Evolutionary conservation across 2,888 invertebrate genomes (phyloP).

Genomic region (Catocala nupta): DNA sequence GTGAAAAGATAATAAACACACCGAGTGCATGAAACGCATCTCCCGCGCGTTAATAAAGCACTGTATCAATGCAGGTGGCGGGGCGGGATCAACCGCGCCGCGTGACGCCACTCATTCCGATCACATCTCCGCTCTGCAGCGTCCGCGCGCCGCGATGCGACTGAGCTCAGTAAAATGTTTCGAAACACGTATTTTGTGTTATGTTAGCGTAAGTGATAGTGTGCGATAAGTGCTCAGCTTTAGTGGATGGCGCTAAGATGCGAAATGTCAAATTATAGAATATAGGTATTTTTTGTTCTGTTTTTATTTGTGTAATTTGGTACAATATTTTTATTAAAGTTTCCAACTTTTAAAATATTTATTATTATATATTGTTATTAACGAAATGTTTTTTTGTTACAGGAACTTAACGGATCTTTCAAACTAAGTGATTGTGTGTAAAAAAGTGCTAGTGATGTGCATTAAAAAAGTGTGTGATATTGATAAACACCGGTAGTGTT

Average conservation of each 20-base stretch:
- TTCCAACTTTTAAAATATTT: neutral
- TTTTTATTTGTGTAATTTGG: no score
- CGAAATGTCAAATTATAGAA: no score
- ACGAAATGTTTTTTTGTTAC: slow-evolving; percentile 45
- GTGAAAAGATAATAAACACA: no score
- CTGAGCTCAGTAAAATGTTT: slow-evolving; percentile 3
- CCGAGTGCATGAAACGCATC: no score
- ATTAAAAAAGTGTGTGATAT: slow-evolving; percentile 49
- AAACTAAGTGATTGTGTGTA: slow-evolving; percentile 23
- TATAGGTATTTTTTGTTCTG: no score
- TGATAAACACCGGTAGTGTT: slow-evolving; percentile 58
- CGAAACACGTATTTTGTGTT: no score
- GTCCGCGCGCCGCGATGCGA: slow-evolving; percentile 31
- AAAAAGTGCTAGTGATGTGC: slow-evolving; percentile 62
- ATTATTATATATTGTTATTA: neutral
- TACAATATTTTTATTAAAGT: no score
- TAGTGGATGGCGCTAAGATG: no score
- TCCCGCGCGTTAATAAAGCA: neutral
- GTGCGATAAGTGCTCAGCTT: no score
- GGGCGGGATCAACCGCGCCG: slow-evolving; percentile 86
- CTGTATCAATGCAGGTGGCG: slow-evolving; percentile 10
- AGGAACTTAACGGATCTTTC: slow-evolving; percentile 38
- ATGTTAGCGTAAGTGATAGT: no score
- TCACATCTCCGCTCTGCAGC: slow-evolving; percentile 42
- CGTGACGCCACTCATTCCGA: slow-evolving; percentile 51